phyloP scores from a whole-genome alignment of 1,140 invertebrate genomes.

The Zaprionus kolodkinae region DNA sequence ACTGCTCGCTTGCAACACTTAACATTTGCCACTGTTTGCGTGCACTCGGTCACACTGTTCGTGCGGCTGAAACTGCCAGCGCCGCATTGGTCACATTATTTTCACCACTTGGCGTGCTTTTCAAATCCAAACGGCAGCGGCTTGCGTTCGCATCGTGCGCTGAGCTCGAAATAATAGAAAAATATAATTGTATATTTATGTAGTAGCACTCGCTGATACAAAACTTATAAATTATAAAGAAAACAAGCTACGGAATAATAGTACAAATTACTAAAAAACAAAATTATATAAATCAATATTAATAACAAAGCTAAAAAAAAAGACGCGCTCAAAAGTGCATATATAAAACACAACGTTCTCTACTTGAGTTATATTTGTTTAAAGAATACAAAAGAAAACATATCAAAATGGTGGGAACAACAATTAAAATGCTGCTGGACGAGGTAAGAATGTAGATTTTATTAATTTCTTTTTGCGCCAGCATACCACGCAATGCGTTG shows the following conservation, averaged over 20 bases:
- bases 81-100: constrained; percentile 29
- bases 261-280: neutral
- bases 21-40: neutral
- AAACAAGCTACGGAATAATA: constrained; percentile 22
- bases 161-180: constrained; percentile 25
- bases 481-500: constrained; percentile 1
- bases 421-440: constrained; percentile 63
- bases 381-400: constrained; percentile 12
- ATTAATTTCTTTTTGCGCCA: neutral
- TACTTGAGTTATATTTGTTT: constrained; percentile 32
- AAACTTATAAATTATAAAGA: constrained; percentile 37
- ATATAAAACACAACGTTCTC: constrained; percentile 8
- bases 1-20: neutral
- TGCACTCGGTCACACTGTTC: constrained; percentile 26
- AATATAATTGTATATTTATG: constrained; percentile 12
- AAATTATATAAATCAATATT: constrained; percentile 9
- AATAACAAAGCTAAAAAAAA: constrained; percentile 6
- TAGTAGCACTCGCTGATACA: constrained; percentile 41
- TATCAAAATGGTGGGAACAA: constrained; percentile 67
- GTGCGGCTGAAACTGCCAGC: neutral
- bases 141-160: constrained; percentile 50
- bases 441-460: constrained; percentile 57
- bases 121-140: constrained; percentile 66
- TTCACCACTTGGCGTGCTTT: constrained; percentile 37
- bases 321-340: constrained; percentile 26